A percentile compares a stretch with the other conserved stretches of the same genome.
These are phyloP conservation scores for Linnaemya tessellans DNA, from an alignment of 2,888 invertebrate species.

Conservation along the genomic window DNA sequence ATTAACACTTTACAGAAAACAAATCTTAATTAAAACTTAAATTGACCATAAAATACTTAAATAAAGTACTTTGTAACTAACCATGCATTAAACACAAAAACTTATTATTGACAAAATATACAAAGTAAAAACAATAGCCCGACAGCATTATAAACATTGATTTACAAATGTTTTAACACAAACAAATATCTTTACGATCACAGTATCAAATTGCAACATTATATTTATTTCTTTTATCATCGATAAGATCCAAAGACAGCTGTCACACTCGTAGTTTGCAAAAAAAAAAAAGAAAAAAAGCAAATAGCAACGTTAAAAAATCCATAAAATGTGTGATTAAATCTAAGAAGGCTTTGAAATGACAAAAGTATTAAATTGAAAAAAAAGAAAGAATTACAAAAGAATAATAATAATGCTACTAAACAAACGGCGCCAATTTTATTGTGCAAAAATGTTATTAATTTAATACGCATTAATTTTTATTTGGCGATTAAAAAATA, in stretches of 20 bases:
- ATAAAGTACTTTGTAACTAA: too few relatives aligned
- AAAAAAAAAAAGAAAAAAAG: too few relatives aligned
- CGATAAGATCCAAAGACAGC: slow-evolving; percentile 27
- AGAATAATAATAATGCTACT: slow-evolving; percentile 7
- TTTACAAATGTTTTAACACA: slow-evolving; percentile 55
- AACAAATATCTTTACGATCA: slow-evolving; percentile 38
- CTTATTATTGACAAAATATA: slow-evolving; percentile 3
- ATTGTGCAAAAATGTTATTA: slow-evolving; percentile 25
- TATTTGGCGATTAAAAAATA: too few relatives aligned
- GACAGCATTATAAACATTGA: slow-evolving; percentile 22
- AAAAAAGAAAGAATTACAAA: slow-evolving; percentile 13
- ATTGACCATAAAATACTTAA: slow-evolving; percentile 18
- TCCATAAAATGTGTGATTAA: slow-evolving; percentile 44
- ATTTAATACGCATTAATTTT: slow-evolving; percentile 16
- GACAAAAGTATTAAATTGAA: slow-evolving; percentile 48
- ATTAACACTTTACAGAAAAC: not conserved
- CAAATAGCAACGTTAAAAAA: too few relatives aligned
- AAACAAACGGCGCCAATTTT: slow-evolving; percentile 53
- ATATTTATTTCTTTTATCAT: slow-evolving; percentile 35
- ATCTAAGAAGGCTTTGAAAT: slow-evolving; percentile 52
- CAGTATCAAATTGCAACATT: slow-evolving; percentile 50
- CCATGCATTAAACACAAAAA: not conserved
- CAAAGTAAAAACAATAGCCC: slow-evolving; percentile 6
- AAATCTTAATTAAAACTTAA: slow-evolving; percentile 8
- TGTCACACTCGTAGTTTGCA: too few relatives aligned